Conservation (phyloP, 1,140 invertebrate species). For the Araneus ventricosus region DNA sequence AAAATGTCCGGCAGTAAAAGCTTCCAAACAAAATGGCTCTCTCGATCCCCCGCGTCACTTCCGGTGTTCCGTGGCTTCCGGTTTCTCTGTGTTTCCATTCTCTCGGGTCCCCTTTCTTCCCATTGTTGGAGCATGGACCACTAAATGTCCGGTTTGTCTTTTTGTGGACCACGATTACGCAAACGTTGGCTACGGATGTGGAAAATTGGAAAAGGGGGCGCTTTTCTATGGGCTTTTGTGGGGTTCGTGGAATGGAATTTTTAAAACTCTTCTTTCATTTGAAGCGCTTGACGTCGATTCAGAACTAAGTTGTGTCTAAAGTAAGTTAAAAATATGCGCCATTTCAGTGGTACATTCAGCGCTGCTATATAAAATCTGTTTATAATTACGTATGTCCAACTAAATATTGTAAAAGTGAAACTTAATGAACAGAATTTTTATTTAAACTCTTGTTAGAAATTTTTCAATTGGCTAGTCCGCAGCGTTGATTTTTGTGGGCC, state of each 20-base stretch:
- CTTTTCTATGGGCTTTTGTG: background rate
- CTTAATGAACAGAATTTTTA: no score
- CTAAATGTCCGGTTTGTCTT: constrained; percentile 38
- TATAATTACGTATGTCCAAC: no score
- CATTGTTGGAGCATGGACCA: background rate
- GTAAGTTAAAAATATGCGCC: no score
- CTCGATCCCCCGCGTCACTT: constrained; percentile 13
- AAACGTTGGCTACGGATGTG: background rate
- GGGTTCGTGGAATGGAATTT: background rate
- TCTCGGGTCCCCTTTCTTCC: background rate
- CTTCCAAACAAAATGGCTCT: constrained; percentile 12
- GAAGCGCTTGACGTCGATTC: background rate
- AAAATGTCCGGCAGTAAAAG: constrained; percentile 53
- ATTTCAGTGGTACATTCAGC: no score
- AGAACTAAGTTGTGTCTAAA: no score
- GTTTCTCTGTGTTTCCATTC: background rate
- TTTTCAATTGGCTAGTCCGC: no score
- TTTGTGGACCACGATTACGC: background rate
- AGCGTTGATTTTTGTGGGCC: no score
- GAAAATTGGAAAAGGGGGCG: background rate
- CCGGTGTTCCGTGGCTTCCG: constrained; percentile 42
- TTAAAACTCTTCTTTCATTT: background rate
- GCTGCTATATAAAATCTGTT: no score
- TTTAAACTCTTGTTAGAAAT: no score
- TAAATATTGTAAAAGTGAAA: no score